phyloP scores from a whole-genome alignment of 2,797 vertebrate genomes.

The Sebastes itinus region DNA sequence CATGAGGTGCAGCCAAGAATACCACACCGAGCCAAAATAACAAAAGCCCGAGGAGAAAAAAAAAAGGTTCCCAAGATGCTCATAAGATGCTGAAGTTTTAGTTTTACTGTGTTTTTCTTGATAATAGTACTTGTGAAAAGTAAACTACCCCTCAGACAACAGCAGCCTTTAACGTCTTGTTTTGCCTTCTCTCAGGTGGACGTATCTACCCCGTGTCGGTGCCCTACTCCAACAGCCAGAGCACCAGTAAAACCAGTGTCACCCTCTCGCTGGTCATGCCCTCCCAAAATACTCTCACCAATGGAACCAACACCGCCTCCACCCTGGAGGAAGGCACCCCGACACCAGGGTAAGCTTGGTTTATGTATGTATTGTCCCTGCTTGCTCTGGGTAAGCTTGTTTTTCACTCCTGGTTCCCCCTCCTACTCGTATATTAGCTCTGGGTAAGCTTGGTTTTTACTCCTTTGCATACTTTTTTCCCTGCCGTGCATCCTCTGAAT shows the following conservation, averaged over 20 bases:
- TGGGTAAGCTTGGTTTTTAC: background rate
- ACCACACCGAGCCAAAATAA: no score
- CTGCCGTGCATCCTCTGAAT: no score
- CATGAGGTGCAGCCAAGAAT: no score
- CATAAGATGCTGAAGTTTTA: no score
- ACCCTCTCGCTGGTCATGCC: slow-evolving; percentile 98
- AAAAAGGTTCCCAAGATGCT: no score
- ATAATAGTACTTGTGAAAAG: no score
- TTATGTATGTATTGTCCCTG: background rate
- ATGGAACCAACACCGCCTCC: slow-evolving; percentile 93
- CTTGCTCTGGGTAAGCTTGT: background rate
- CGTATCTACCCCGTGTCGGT: slow-evolving; percentile 96
- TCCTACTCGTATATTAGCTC: background rate
- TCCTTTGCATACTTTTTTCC: background rate
- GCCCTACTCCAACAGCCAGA: slow-evolving; percentile 92
- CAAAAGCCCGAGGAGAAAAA: no score
- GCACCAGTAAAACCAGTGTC: slow-evolving; percentile 98
- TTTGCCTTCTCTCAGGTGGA: slow-evolving; percentile 79
- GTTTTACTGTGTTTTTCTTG: no score
- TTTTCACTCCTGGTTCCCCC: background rate
- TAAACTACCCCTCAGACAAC: no score
- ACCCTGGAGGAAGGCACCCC: slow-evolving; percentile 94
- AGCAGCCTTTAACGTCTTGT: no score
- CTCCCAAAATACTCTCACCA: slow-evolving; percentile 94
- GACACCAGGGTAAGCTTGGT: slow-evolving; percentile 82